Conservation (phyloP, 1,140 invertebrate species). For the Chironomus striatipennis region DNA sequence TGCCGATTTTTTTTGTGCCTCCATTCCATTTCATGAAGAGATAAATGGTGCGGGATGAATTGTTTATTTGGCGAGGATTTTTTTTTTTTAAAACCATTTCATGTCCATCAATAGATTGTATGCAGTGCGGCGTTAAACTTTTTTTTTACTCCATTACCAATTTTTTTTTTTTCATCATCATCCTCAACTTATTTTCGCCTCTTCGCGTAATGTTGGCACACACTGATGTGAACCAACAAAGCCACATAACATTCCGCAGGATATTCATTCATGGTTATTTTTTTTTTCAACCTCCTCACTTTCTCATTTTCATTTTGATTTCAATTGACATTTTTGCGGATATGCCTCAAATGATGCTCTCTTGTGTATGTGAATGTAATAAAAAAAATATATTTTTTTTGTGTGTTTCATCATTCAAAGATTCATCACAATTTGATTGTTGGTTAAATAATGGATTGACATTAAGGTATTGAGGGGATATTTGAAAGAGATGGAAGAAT, state of each 20-base stretch:
- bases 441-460: neutral
- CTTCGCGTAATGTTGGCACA: constrained; percentile 3
- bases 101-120: constrained; percentile 22
- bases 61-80: constrained; percentile 17
- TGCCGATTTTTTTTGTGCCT: neutral
- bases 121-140: neutral
- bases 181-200: neutral
- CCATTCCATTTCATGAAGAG: neutral
- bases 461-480: neutral
- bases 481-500: neutral
- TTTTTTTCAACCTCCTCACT: constrained; percentile 2
- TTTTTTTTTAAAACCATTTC: neutral
- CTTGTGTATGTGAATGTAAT: neutral
- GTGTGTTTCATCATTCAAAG: neutral
- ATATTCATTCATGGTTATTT: neutral
- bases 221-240: neutral
- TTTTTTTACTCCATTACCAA: neutral
- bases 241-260: constrained; percentile 23
- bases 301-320: constrained; percentile 1
- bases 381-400: neutral
- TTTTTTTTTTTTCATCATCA: neutral
- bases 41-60: constrained; percentile 22
- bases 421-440: neutral
- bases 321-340: constrained; percentile 22
- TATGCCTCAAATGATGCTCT: neutral